Evolutionary conservation across 30 jellyfish, hydroid and myxozoan genomes (phyloP), one percentile per base, ranked within the genome.

Genomic region (Chironex yamaguchii): DNA sequence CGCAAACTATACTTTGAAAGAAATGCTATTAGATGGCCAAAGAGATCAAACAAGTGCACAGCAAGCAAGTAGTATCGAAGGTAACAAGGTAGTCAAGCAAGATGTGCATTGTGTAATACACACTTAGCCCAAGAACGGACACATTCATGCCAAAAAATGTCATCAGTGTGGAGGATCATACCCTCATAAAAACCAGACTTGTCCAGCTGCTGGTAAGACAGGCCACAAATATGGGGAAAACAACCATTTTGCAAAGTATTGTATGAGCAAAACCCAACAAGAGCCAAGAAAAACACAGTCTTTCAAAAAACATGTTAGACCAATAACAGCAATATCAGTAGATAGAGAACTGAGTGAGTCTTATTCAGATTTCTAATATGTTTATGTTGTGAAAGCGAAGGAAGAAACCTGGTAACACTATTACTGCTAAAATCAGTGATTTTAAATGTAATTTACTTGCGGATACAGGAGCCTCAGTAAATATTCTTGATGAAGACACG

Each of bases 131-230:
- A 34, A 76, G 80, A 50, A 53, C 27, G 63, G 80, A 25, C 81
- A 52, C 30, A 66, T 49, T 3, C 80, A 50, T 23, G 63, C 28
- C 29, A 28, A 31, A 27, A 76, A 76, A 76, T 76, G 79, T 52
- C 80, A 76, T 53, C 62, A 76, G 80, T 73, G 86, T 73, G 76
- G 86, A 34, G 86, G 86, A 73, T 73, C 86, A 42, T 36, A 73
- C 76, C 76, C 86, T 31, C 84, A 70, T 70, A 29, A 70, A 33
- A 29, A 70, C 74, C 0, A 36, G 0, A 42, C 77, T 73, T 73
- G 86, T 73, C 42, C 36, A 73, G 86, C 42, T 20, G 50, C 77
- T 0, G 86, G 86, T 34, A 73, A 73, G 76, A 42, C 29, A 34
- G 49, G 86, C 49, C 77, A 73, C 24, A 35, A 35, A 70, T 3